phyloP scores from a whole-genome alignment of 2,113 vertebrate genomes.

The Trogon surrucura region DNA sequence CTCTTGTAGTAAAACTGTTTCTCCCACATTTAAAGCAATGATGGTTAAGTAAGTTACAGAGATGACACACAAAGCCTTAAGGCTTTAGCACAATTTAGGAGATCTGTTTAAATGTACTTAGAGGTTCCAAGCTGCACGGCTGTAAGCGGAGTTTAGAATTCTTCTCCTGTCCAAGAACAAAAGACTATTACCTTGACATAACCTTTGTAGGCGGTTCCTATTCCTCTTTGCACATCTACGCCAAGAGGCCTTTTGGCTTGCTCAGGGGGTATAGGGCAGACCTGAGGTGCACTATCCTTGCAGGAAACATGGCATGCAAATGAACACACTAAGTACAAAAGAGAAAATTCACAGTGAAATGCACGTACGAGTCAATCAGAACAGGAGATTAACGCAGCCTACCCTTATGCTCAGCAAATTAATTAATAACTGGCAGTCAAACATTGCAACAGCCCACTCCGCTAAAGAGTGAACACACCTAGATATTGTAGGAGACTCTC shows the following conservation, averaged over 20 bases:
- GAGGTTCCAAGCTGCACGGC: neutral
- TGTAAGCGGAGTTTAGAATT: neutral
- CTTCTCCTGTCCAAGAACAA: neutral
- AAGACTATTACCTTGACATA: conserved; percentile 89
- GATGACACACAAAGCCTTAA: neutral
- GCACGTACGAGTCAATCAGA: neutral
- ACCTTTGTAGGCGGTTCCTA: conserved; percentile 96
- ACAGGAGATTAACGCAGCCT: neutral
- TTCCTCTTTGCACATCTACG: conserved; percentile 94
- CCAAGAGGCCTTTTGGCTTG: conserved; percentile 95
- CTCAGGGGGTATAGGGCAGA: conserved; percentile 95
- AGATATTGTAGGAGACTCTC: neutral
- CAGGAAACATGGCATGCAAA: conserved; percentile 95
- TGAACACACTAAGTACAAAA: conserved; percentile 86
- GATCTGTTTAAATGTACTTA: neutral
- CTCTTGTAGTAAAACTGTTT: conserved; percentile 1
- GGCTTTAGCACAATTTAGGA: neutral
- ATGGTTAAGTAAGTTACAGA: neutral
- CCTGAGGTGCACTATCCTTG: conserved; percentile 90
- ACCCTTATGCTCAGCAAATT: neutral
- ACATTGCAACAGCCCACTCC: neutral
- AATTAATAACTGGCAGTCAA: neutral
- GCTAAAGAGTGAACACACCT: neutral
- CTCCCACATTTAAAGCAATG: neutral
- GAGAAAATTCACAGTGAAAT: conserved; percentile 56